Evolutionary conservation across 2,113 vertebrate species (phyloP).

Genomic region (Ardeotis arabs): DNA sequence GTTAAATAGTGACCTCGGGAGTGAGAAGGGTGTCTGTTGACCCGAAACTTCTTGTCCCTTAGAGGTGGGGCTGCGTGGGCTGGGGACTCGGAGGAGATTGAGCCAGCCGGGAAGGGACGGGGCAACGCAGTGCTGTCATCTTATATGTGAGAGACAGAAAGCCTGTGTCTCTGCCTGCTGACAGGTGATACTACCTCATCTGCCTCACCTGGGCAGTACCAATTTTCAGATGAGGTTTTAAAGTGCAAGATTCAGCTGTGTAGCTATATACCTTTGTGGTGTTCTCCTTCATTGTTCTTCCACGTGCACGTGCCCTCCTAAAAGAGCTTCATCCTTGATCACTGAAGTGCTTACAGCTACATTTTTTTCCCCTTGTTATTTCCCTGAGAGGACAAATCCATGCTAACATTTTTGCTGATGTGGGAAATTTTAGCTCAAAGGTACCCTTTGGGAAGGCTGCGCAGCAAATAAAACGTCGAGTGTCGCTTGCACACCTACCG

Average conservation of each 20-base stretch:
- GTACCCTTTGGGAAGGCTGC: background rate
- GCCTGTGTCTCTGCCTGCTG: background rate
- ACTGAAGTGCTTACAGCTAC: background rate
- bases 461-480: rapidly evolving
- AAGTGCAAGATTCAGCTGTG: rapidly evolving
- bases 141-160: background rate
- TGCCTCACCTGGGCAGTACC: background rate
- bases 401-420: rapidly evolving
- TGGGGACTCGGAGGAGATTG: rapidly evolving
- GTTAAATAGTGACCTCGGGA: rapidly evolving
- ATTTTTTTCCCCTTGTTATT: background rate
- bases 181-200: background rate
- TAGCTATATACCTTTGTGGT: rapidly evolving
- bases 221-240: background rate
- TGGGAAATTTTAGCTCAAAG: background rate
- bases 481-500: background rate
- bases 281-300: background rate
- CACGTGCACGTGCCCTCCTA: rapidly evolving
- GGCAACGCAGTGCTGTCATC: rapidly evolving
- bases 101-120: background rate
- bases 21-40: background rate
- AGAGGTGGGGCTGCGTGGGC: rapidly evolving
- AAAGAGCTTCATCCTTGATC: background rate
- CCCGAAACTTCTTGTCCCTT: background rate
- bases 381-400: background rate